Evolutionary conservation across 2,113 vertebrate genomes (phyloP).

Genomic region (Syngnathus scovelli): DNA sequence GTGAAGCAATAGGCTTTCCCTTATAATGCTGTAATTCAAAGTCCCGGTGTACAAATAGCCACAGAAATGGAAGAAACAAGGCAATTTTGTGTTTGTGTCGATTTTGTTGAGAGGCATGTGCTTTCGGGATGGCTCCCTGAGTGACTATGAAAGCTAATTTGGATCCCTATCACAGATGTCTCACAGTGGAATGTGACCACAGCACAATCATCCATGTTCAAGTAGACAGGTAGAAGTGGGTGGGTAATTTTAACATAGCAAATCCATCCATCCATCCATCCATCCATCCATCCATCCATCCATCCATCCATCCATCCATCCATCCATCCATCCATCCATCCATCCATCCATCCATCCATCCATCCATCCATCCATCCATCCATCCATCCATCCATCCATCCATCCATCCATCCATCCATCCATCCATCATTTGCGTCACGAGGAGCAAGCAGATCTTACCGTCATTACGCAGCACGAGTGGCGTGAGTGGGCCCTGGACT

Average conservation of each 20-base stretch:
- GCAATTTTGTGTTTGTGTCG: conserved; percentile 52
- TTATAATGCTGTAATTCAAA: conserved; percentile 38
- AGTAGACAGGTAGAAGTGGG: conserved; percentile 57
- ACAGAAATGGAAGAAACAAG: conserved; percentile 54
- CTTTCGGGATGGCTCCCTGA: conserved; percentile 59
- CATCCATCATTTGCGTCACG: neutral
- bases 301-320: too few species aligned
- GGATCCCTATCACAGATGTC: conserved; percentile 70
- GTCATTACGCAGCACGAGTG: conserved; percentile 85
- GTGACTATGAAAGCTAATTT: conserved; percentile 66
- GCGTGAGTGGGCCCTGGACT: conserved; percentile 88
- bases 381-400: conserved; percentile 18
- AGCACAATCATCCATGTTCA: conserved; percentile 47
- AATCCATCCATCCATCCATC: conserved; percentile 21
- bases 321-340: too few species aligned
- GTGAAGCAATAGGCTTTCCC: conserved; percentile 20
- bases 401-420: too few species aligned
- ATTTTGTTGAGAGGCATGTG: conserved; percentile 51
- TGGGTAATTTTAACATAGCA: conserved; percentile 55
- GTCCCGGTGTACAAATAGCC: conserved; percentile 53
- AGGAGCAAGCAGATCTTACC: conserved; percentile 68
- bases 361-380: too few species aligned
- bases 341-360: too few species aligned
- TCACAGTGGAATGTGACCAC: conserved; percentile 50
- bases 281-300: too few species aligned